Base-by-base conservation (phyloP, 2,113 vertebrate genomes). In the Motacilla tschutschensis region DNA sequence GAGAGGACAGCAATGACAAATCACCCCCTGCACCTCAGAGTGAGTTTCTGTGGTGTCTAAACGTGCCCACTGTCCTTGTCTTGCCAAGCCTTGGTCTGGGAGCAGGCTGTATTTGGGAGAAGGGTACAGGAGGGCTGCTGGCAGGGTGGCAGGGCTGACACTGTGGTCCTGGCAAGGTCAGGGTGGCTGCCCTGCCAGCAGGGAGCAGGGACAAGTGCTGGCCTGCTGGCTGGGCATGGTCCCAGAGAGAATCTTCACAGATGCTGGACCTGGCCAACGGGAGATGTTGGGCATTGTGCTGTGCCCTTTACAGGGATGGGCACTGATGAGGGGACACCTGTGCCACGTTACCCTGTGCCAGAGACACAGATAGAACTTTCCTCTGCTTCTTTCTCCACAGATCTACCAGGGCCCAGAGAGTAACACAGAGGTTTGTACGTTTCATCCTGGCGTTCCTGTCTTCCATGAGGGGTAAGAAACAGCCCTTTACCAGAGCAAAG, bases 381-480 rank as follows among this genome's bases (percentile, higher is more conserved):
- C 48, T 75, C 58, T 82, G 18, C 62, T 88, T 78, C 91, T 71
- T n/a, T 8, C 79, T 84, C 94, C 47, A 77, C 92, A 99, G 99
- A 14, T 85, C 38, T 99, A 98, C 83, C 94, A 97, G 81, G 97
- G 98, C 26, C 91, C 95, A 0, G 97, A 98, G 79, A 98, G 97
- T 8, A 91, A 98, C 75, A 25, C 25, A n/a, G 97, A 97, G 79
- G 79, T 95, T 31, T 99, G 99, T 95, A 96, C 64, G 8, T 96
- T 98, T 92, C 99, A 99, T 75, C 98, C 98, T 5, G 99, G 99
- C 1, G 96, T 90, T 1, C 98, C 99, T 17, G 97, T 98, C 79
- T 99, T 99, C 88, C 99, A 99, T 9, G 99, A 99, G 59, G 99
- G 99, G 99, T 99, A 93, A 98, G 97, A 54, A 64, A 83, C 22